These are phyloP conservation scores for Caenorhabditis parvicauda DNA, from an alignment of 2,888 invertebrate species.

Conservation along the genomic window DNA sequence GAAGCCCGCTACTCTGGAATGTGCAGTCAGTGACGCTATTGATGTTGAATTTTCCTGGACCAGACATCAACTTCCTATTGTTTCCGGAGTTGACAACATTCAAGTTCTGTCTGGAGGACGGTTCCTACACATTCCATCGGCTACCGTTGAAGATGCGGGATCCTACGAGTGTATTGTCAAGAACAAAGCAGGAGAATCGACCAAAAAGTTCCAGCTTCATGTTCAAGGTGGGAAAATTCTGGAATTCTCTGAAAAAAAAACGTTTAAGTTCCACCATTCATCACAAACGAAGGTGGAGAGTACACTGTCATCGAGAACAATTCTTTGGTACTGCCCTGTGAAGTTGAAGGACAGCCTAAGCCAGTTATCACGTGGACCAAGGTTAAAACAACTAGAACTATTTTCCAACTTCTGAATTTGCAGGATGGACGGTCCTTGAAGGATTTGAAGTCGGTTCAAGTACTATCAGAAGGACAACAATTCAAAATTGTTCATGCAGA, in stretches of 20 bases:
- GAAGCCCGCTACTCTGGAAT: constrained; percentile 62
- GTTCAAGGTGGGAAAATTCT: constrained; percentile 65
- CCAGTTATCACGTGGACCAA: constrained; percentile 66
- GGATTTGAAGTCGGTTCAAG: constrained; percentile 39
- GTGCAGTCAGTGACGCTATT: constrained; percentile 59
- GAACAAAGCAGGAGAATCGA: constrained; percentile 67
- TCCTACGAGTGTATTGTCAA: constrained; percentile 69
- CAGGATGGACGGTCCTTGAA: constrained; percentile 38
- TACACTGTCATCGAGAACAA: constrained; percentile 63
- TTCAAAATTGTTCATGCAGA: constrained; percentile 55
- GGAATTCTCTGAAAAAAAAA: neutral
- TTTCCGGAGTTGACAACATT: constrained; percentile 28
- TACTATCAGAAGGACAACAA: constrained; percentile 54
- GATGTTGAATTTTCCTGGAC: constrained; percentile 42
- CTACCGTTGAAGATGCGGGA: constrained; percentile 69
- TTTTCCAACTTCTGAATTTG: neutral
- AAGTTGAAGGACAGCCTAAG: constrained; percentile 65
- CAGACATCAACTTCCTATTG: constrained; percentile 39
- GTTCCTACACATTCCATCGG: constrained; percentile 65
- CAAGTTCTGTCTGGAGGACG: constrained; percentile 45
- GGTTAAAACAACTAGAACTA: constrained; percentile 17
- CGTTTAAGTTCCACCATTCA: constrained; percentile 64
- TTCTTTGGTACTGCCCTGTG: constrained; percentile 65
- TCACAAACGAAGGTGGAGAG: constrained; percentile 60
- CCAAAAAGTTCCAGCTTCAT: constrained; percentile 43